Conservation (phyloP, 2,113 vertebrate species). For the Choloepus hoffmanni region DNA sequence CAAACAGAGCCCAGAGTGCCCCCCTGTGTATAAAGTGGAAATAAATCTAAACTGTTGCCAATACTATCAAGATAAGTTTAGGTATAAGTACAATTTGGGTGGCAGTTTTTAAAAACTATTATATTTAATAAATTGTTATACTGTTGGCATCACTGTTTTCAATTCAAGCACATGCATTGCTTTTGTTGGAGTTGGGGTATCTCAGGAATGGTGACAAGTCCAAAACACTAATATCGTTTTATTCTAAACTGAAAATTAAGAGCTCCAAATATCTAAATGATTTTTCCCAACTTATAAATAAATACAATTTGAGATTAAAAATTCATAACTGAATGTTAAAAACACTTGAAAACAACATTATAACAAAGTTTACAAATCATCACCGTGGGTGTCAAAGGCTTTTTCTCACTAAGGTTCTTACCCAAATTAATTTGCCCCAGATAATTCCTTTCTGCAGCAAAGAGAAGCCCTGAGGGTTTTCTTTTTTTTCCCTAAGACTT, state of each 20-base stretch:
- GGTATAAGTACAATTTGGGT: background rate
- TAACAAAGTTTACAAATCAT: background rate
- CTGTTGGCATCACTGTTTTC: background rate
- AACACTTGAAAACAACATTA: background rate
- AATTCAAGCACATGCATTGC: background rate
- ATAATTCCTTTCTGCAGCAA: background rate
- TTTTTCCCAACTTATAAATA: background rate
- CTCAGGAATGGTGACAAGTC: background rate
- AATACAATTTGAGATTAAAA: constrained; percentile 26
- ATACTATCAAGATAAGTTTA: background rate
- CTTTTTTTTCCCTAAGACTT: background rate
- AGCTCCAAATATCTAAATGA: background rate
- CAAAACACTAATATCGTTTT: constrained; percentile 5
- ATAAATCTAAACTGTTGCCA: background rate
- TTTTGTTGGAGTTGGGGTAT: background rate
- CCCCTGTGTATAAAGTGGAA: constrained; percentile 40
- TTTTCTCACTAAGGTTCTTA: background rate
- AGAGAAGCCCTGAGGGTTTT: background rate
- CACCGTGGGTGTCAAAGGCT: background rate
- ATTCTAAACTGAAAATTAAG: constrained; percentile 43
- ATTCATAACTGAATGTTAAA: background rate
- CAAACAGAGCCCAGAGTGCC: constrained; percentile 49
- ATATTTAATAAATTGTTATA: background rate
- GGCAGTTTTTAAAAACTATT: background rate
- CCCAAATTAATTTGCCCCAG: background rate